Base-by-base conservation (phyloP, 2,888 invertebrate genomes). In the Cerastis rubricosa region DNA sequence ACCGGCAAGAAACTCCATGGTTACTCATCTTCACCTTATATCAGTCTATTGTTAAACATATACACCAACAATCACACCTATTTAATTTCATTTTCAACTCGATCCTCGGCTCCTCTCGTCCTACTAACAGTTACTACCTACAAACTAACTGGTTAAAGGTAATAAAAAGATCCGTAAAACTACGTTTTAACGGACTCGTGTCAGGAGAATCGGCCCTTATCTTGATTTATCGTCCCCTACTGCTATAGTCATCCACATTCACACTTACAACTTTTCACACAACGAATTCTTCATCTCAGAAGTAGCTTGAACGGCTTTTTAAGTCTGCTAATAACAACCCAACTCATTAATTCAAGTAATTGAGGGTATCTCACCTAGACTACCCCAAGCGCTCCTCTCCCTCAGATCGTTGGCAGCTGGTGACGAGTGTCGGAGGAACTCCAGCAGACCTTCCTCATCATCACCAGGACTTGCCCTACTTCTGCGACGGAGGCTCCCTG, bases 381-480 rank as follows among this genome's bases (percentile, higher is more conserved):
- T 98, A 64, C 98, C 98, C 97, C 98, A 98, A 14, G 98, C 98
- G 91, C 98, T 98, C 68, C 99, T 96, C 91, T 98, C 99, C 61
- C 98, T 95, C 19, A 97, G 96, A 81, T 97, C 98, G 80, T 98
- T 98, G 76, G 98, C 98, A 0, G 98, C 98, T 0, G 96, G 96
- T 1, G 96, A 95, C 9, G 98, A 98, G 67, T 98, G 97, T 74
- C 98, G 95, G 72, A 99, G 95, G 92, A 98, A 99, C 92, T 98
- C 98, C 97, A 99, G 98, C n/a, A 99, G 94, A 29, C 98, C 98
- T 9, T 98, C 98, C 88, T 99, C 99, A 90, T 99, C 98, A 8
- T 89, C 93, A 0, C 98, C 98, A 0, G 98, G 97, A 29, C 98
- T 98, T 49, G 98, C 97, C 91, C 99, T 98, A 88, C 98, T 97